Evolutionary conservation across 2,888 invertebrate genomes (phyloP).

Genomic region (Drosophila neutralis): DNA sequence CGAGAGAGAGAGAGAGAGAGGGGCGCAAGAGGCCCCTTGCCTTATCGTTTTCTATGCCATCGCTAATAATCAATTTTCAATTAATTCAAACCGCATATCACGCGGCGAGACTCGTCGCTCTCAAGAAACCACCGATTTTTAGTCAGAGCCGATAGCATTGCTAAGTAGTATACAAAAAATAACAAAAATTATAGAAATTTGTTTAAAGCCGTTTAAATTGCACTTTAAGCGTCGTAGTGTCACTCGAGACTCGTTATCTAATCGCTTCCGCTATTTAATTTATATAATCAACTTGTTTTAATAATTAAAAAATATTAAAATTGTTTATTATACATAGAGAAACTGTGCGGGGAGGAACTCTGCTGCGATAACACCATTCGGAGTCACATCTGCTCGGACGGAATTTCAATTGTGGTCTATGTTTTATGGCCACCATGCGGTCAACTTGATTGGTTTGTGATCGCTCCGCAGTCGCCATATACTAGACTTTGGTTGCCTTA

Average conservation of each 20-base stretch:
- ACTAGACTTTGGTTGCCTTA: slow-evolving; percentile 28
- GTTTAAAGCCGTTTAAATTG: slow-evolving; percentile 81
- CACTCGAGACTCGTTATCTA: slow-evolving; percentile 73
- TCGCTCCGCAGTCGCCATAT: slow-evolving; percentile 8
- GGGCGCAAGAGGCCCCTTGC: slow-evolving; percentile 1
- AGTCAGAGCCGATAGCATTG: slow-evolving; percentile 45
- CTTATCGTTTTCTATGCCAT: slow-evolving; percentile 59
- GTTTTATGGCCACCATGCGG: slow-evolving; percentile 46
- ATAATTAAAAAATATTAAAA: slow-evolving; percentile 83
- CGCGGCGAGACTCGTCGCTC: slow-evolving; percentile 7
- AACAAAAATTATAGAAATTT: slow-evolving; percentile 74
- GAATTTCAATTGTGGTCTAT: slow-evolving; percentile 13
- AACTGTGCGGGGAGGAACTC: neutral
- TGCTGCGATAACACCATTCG: slow-evolving; percentile 25
- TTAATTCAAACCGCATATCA: slow-evolving; percentile 74
- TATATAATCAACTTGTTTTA: slow-evolving; percentile 82
- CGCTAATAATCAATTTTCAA: slow-evolving; percentile 81
- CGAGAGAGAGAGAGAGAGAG: slow-evolving; percentile 2
- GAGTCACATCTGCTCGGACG: slow-evolving; percentile 31
- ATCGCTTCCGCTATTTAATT: slow-evolving; percentile 81
- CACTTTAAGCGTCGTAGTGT: slow-evolving; percentile 78
- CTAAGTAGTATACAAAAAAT: neutral
- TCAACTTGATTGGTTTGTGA: slow-evolving; percentile 65
- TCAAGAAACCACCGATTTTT: slow-evolving; percentile 9
- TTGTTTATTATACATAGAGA: slow-evolving; percentile 64